Conservation (phyloP, 2,113 vertebrate genomes). For the Pluvialis apricaria region DNA sequence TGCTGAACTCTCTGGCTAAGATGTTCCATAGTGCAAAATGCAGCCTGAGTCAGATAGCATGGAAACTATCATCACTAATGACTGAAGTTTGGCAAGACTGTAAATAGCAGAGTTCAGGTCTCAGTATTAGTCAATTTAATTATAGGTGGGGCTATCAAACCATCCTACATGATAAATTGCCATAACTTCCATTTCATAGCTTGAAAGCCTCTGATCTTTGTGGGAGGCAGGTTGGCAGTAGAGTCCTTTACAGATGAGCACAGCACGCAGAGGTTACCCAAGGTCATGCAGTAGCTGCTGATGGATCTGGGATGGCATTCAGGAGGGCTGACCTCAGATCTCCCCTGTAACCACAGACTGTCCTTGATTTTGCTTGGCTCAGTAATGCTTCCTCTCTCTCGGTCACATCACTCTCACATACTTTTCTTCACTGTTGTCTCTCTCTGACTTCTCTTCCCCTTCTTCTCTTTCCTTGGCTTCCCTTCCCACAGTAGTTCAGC, state of each 20-base stretch:
- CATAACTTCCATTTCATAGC: not conserved
- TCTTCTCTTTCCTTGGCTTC: not conserved
- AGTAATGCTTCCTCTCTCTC: not conserved
- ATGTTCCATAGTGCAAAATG: not conserved
- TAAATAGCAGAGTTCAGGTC: not conserved
- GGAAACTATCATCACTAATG: constrained; percentile 10
- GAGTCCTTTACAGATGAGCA: not conserved
- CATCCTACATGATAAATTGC: not conserved
- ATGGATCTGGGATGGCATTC: not conserved
- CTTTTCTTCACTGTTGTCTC: not conserved
- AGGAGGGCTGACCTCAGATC: not conserved
- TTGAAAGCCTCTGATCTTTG: not conserved
- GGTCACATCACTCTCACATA: not conserved
- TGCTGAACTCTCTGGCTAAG: not conserved
- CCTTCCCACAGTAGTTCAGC: not conserved
- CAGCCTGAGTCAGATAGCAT: constrained; percentile 24
- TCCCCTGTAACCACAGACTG: not conserved
- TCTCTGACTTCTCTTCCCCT: not conserved
- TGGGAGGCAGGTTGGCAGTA: not conserved
- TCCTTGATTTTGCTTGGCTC: not conserved
- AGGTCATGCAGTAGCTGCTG: not conserved
- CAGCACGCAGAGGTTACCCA: not conserved
- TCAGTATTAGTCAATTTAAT: constrained; percentile 8
- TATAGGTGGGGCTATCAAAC: not conserved
- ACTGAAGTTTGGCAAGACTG: not conserved